Percentiles rank a stretch among this genome's conserved stretches.
These are phyloP conservation scores for Sebastes itinus DNA, from an alignment of 2,797 vertebrate species.

Conservation along the genomic window DNA sequence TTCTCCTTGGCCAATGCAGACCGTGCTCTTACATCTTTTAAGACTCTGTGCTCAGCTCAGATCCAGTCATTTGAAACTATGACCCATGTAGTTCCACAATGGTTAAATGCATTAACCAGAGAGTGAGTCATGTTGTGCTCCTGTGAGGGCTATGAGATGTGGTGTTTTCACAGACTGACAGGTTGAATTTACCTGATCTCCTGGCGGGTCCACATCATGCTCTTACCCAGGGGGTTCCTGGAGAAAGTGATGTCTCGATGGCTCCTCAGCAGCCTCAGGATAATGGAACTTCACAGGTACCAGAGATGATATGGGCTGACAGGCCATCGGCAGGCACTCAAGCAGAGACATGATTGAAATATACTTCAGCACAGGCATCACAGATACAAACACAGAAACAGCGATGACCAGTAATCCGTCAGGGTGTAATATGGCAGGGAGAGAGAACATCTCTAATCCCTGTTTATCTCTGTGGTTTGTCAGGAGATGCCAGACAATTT, in stretches of 20 bases:
- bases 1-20: not conserved
- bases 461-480: slow-evolving; percentile 3
- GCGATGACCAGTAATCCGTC: slow-evolving; percentile 1
- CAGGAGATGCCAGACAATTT: not conserved
- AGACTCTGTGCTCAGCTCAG: not conserved
- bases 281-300: slow-evolving; percentile 32
- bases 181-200: slow-evolving; percentile 3
- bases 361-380: not conserved
- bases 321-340: not conserved
- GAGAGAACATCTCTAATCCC: slow-evolving; percentile 30
- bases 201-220: not conserved
- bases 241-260: not conserved
- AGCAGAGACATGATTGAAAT: not conserved
- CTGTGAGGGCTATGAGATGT: not conserved
- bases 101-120: not conserved
- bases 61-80: not conserved
- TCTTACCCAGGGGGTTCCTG: not conserved
- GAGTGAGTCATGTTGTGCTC: not conserved
- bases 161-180: slow-evolving; percentile 7
- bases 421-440: not conserved
- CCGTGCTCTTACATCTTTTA: not conserved
- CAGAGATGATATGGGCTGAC: not conserved
- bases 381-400: slow-evolving; percentile 7
- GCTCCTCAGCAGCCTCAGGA: not conserved
- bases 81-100: not conserved